Base-by-base conservation (phyloP, 2,888 invertebrate species). In the Helobdella robusta region DNA sequence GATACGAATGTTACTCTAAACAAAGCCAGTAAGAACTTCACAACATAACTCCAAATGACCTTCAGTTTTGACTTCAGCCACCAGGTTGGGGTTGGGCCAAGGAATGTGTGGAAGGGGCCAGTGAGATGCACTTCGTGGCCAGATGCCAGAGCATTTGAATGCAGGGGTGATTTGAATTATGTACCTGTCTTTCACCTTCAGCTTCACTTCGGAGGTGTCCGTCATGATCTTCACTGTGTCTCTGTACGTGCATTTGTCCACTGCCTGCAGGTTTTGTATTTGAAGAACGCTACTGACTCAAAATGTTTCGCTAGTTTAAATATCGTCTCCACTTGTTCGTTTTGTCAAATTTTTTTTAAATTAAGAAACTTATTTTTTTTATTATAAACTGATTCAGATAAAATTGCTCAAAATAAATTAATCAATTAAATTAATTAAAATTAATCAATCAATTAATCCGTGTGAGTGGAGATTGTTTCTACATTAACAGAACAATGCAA, bases 81-180 rank as follows among this genome's bases (percentile, higher is more conserved):
- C 91, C 68, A 91, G 85, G 75, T 87, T 88, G 0, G 91, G 90
- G 81, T 89, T 89, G 18, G 94, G 93, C 93, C 93, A 93, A 2
- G 89, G 88, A 69, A 89, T 87, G 70, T 89, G 88, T 1, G 90
- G 87, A 65, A 89, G 83, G 0, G 93, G 93, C 93, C 93, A 94
- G 77, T 92, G 91, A 1, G 89, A 88, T 0, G 92, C 93, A 59
- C 90, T 90, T 58, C 92, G 82, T 2, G 93, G 93, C 94, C 93
- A 94, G 67, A 94, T 85, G 6, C 93, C 91, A 66, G 89, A 79
- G 76, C 92, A 93, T 73, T 91, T 89, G 81, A 93, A 93, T 0
- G 92, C 91, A 32, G 93, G 92, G 30, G 92, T 93, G 73, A 94
- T 91, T 81, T 93, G 92, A 70, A 94, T 91, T 64, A 91, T 85